Evolutionary conservation across 2,888 invertebrate species (phyloP), one percentile per base, ranked within the genome.

Genomic region (Hyposoter didymator): DNA sequence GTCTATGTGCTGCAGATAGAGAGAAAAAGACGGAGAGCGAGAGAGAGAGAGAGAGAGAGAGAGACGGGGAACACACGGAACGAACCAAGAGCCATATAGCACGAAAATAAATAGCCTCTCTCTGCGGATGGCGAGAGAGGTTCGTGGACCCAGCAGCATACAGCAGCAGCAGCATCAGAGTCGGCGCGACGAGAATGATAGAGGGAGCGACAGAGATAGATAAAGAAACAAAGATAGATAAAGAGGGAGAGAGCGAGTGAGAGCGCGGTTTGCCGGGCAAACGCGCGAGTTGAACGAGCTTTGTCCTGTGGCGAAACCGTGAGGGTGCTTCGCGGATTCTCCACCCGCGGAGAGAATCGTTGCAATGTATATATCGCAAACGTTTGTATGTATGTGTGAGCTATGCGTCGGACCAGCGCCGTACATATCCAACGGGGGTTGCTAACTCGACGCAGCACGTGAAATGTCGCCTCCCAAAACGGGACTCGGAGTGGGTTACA

Each of bases 81-180:
- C 82, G 78, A 78, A 47, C 59, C 69, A 84, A 78, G 89, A 89
- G 84, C 90, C 92, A 92, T 92, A 92, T 91, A 92, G 91, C 92
- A 92, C 92, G 91, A 89, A 92, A 92, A 92, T 91, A 92, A 92
- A 92, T 92, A 92, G 92, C 90, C 90, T 89, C 87, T 89, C 90
- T 89, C 90, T 88, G 85, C 88, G 91, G 90, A 90, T 91, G 87
- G 84, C 89, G 89, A 88, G 89, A 90, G 79, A 80, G 72, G 69
- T 70, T 62, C 79, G 87, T 67, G 83, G 84, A 80, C 79, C 59
- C 81, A 79, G 86, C 69, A 67, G 86, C 69, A 67, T 78, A 69
- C 62, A 39, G 72, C 79, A 79, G 72, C 62, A 39, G 72, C 79
- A 79, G 72, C 62, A 79, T 79, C 70, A 72, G 47, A 70, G 80